These are phyloP conservation scores for Drosophila mayri DNA, from an alignment of 1,140 invertebrate species.

Conservation along the genomic window DNA sequence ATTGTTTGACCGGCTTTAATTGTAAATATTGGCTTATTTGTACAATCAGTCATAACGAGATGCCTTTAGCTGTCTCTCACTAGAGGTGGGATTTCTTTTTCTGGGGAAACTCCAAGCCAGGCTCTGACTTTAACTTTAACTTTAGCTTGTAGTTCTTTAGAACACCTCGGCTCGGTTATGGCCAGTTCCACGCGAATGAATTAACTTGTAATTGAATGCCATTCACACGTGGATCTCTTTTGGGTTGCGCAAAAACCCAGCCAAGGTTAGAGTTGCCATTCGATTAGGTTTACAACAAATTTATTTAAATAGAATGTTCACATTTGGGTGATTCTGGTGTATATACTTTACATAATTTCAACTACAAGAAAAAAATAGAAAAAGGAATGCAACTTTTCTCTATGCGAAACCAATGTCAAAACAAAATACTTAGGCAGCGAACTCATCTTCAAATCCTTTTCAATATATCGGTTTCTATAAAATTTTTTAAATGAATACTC, in stretches of 20 bases:
- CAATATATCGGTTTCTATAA: fast-evolving
- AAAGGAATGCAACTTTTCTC: not conserved
- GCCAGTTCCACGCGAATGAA: slow-evolving; percentile 26
- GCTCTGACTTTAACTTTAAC: slow-evolving; percentile 3
- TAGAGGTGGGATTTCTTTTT: slow-evolving; percentile 34
- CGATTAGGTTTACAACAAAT: not conserved
- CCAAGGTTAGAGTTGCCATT: slow-evolving; percentile 37
- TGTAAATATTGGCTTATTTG: slow-evolving; percentile 43
- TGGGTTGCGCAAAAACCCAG: slow-evolving; percentile 5
- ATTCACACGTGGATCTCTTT: slow-evolving; percentile 20
- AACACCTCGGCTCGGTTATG: slow-evolving; percentile 9
- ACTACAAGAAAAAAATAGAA: too few species aligned
- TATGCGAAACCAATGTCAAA: not conserved
- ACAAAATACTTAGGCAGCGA: not conserved
- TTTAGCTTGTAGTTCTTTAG: slow-evolving; percentile 25
- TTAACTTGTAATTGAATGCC: slow-evolving; percentile 32
- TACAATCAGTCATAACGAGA: slow-evolving; percentile 43
- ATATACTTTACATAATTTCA: not conserved
- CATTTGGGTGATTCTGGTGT: not conserved
- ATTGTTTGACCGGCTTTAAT: slow-evolving; percentile 47
- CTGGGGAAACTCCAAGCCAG: slow-evolving; percentile 21
- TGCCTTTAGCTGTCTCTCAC: not conserved
- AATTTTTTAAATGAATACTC: not conserved
- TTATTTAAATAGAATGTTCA: not conserved
- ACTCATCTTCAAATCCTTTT: not conserved